These are phyloP conservation scores for Eupelmus urozonus DNA, from an alignment of 2,888 invertebrate species.

Conservation along the genomic window DNA sequence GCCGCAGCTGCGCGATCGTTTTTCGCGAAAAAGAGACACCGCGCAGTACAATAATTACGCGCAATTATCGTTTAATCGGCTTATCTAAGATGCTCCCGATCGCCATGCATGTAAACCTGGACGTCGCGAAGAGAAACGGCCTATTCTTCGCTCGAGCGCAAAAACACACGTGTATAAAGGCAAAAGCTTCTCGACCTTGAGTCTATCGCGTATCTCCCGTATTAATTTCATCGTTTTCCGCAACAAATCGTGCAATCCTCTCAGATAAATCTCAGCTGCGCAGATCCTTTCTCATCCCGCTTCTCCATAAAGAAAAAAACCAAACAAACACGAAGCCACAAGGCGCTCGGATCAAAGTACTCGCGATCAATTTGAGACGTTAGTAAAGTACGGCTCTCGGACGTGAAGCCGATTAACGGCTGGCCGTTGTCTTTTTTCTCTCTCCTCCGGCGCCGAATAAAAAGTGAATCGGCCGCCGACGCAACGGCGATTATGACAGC, in stretches of 20 bases:
- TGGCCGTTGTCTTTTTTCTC: background rate
- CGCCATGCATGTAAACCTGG: background rate
- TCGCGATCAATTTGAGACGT: too few relatives aligned
- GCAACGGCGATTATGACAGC: background rate
- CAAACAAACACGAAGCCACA: too few relatives aligned
- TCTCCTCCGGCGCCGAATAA: background rate
- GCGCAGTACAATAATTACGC: background rate
- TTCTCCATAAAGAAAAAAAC: background rate
- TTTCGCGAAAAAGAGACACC: conserved; percentile 2
- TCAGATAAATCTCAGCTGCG: background rate
- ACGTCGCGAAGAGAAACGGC: background rate
- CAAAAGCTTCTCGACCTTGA: conserved; percentile 42
- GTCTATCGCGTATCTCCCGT: background rate
- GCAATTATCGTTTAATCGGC: conserved; percentile 25
- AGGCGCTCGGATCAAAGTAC: too few relatives aligned
- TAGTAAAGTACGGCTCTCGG: too few relatives aligned
- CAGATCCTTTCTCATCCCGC: background rate
- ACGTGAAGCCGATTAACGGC: background rate
- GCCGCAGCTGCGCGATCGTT: background rate
- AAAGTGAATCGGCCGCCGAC: background rate
- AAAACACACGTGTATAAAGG: background rate
- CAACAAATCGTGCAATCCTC: conserved; percentile 10
- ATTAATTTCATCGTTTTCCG: conserved; percentile 25
- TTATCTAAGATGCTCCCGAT: conserved; percentile 30
- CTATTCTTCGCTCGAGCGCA: conserved; percentile 20